A percentile compares a stretch with the other conserved stretches of the same genome.
Evolutionary conservation across 2,797 vertebrate genomes (phyloP).

Genomic region (Enteromius mattozi): DNA sequence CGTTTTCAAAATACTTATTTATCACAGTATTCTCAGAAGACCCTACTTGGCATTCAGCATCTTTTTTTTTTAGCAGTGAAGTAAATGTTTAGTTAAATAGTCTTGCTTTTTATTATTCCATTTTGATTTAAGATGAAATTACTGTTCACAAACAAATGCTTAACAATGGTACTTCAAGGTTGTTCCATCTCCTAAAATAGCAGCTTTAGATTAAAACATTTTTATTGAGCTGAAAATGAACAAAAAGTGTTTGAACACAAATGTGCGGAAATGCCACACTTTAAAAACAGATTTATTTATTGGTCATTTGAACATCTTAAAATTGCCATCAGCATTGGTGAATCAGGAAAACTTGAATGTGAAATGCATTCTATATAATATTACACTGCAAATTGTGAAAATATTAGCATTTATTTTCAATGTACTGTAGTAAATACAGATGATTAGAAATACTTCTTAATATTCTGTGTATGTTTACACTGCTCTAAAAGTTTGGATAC

Average conservation of each 20-base stretch:
- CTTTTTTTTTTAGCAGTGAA: not conserved
- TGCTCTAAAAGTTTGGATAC: not conserved
- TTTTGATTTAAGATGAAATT: not conserved
- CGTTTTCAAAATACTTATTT: constrained; percentile 18
- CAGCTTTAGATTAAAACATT: not conserved
- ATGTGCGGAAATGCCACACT: not conserved
- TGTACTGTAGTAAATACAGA: not conserved
- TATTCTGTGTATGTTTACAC: not conserved
- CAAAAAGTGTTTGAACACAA: not conserved
- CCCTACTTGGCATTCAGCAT: not conserved
- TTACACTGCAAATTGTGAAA: not conserved
- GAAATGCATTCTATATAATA: not conserved
- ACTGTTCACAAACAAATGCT: not conserved
- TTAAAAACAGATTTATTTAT: not conserved
- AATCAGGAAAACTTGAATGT: not conserved
- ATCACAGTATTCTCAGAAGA: not conserved
- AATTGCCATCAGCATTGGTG: not conserved
- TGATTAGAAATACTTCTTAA: not conserved
- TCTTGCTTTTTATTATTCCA: not conserved
- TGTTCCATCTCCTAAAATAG: not conserved
- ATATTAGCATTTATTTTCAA: not conserved
- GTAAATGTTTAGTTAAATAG: not conserved
- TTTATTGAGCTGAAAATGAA: not conserved
- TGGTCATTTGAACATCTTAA: not conserved
- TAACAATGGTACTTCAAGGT: not conserved